Evolutionary conservation across 1,140 invertebrate genomes (phyloP), one percentile per base, ranked within the genome.

Genomic region (Heliconius eleuchia): DNA sequence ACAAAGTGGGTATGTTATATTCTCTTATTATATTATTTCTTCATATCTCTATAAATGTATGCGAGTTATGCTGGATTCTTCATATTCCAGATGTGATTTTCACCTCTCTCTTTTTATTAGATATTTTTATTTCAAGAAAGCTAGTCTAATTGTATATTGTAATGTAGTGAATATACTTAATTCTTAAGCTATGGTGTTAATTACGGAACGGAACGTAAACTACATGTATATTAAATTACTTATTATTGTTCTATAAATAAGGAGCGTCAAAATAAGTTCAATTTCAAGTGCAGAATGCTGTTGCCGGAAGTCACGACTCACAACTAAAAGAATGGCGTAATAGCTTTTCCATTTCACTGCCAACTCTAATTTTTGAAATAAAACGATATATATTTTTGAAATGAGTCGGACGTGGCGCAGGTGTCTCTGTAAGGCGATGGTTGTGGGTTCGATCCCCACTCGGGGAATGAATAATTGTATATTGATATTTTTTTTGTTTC

Each of bases 241-340:
- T 76, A 76, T 76, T 79, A 79, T 79, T 79, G 73, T 73, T 79
- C 78, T 74, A 75, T 71, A 71, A 79, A 70, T 79, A 79, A 70
- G 50, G 39, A 60, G 57, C 78, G 78, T 75, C 78, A 79, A 79
- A 79, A 79, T 74, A 78, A 72, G 60, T 66, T 66, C 60, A 30
- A 27, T 74, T 39, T 46, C 37, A 75, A 70, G 23, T 46, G 52
- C 30, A 39, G 30, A 74, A 18, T 30, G 46, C n/a, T 71, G 74
- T 79, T 71, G 70, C 57, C 73, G 18, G 73, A 23, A 79, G 73
- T 46, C 73, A 74, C 71, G 74, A 79, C 60, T 46, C 73, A 74
- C 55, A 79, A 79, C 18, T 7, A 13, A 71, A 71, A 39, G n/a
- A 37, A 55, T 72, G 34, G 23, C 74, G 37, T 66, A 57, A 77